phyloP scores from a whole-genome alignment of 2,888 invertebrate species.

The Xanthorhoe spadicearia region DNA sequence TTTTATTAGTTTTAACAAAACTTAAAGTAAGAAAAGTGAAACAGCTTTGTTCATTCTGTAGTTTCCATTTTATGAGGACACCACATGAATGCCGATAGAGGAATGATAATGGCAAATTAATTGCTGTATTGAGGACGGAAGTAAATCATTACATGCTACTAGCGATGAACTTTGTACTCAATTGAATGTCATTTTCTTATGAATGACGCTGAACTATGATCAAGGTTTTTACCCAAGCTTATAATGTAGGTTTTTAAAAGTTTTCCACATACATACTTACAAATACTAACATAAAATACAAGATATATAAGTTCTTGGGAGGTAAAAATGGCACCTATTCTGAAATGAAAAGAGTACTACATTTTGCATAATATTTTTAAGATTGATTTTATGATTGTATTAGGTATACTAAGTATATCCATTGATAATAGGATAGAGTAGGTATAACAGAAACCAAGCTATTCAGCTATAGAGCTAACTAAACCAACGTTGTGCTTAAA shows the following conservation, averaged over 20 bases:
- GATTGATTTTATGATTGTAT: too few relatives aligned
- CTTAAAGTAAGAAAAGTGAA: background rate
- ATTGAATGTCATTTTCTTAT: conserved; percentile 13
- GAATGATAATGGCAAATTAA: conserved; percentile 20
- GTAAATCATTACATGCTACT: conserved; percentile 20
- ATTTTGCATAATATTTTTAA: too few relatives aligned
- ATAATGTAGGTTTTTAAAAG: conserved; percentile 10
- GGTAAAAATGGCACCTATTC: background rate
- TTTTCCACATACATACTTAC: too few relatives aligned
- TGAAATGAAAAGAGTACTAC: background rate
- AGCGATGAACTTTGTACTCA: conserved; percentile 25
- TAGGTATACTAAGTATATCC: too few relatives aligned
- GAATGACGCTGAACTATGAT: conserved; percentile 28
- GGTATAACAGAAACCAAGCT: background rate
- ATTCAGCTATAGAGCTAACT: background rate
- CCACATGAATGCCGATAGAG: conserved; percentile 1
- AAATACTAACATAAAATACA: too few relatives aligned
- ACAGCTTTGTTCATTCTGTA: background rate
- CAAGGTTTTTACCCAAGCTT: conserved; percentile 19
- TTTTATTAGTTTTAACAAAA: too few relatives aligned
- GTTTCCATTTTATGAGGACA: background rate
- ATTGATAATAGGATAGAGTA: too few relatives aligned
- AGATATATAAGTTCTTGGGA: too few relatives aligned
- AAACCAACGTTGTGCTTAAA: conserved; percentile 4
- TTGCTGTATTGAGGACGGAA: conserved; percentile 26